Evolutionary conservation across 2,113 vertebrate genomes (phyloP).

Genomic region (Syrrhaptes paradoxus): DNA sequence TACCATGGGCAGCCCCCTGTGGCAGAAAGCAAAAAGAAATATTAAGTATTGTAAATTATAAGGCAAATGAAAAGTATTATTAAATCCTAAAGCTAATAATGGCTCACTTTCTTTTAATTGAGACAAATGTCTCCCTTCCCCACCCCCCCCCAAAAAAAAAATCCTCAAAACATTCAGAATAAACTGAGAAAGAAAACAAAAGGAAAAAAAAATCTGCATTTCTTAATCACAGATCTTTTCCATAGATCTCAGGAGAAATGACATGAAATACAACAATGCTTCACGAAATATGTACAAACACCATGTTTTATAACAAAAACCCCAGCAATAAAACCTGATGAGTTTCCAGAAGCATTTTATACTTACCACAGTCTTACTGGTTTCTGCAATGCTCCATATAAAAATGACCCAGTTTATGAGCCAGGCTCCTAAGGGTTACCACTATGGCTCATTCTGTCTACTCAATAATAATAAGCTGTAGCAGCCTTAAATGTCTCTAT

Average conservation of each 20-base stretch:
- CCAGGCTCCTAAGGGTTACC: background rate
- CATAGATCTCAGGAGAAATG: background rate
- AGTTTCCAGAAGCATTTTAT: background rate
- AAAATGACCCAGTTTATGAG: background rate
- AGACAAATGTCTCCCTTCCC: background rate
- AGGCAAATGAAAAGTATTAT: background rate
- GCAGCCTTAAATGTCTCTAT: background rate
- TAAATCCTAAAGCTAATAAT: background rate
- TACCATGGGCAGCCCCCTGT: rapidly evolving
- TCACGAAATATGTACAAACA: background rate
- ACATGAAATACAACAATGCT: background rate
- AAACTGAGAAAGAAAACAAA: background rate
- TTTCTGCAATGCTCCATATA: background rate
- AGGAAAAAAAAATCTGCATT: rapidly evolving
- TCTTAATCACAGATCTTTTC: background rate
- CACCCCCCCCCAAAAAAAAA: rapidly evolving
- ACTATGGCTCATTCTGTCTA: background rate
- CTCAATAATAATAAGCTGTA: background rate
- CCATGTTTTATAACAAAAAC: background rate
- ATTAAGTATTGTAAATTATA: background rate
- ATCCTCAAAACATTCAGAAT: background rate
- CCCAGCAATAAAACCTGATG: background rate
- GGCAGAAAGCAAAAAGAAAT: background rate
- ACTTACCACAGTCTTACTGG: background rate
- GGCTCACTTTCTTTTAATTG: background rate